phyloP scores from a whole-genome alignment of 2,113 vertebrate genomes.

The Hymenochirus boettgeri region DNA sequence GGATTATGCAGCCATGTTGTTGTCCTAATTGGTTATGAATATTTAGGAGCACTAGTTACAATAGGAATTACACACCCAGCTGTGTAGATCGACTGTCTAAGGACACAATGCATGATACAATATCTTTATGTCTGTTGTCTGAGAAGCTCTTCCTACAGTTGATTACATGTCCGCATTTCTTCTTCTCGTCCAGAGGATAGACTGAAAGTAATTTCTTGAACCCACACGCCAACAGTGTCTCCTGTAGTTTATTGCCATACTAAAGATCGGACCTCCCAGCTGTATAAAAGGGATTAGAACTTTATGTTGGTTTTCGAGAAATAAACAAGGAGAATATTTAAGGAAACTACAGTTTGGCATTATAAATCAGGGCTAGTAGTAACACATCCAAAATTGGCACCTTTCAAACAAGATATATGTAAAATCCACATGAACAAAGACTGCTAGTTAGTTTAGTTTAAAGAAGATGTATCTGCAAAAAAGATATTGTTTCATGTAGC shows the following conservation, averaged over 20 bases:
- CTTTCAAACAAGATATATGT: no score
- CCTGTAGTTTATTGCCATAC: constrained; percentile 44
- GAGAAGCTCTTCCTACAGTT: constrained; percentile 40
- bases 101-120: constrained; percentile 30
- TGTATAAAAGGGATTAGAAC: constrained; percentile 1
- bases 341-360: no score
- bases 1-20: neutral
- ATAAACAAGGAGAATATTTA: no score
- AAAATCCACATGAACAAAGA: no score
- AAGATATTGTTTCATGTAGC: no score
- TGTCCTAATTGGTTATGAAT: neutral
- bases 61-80: constrained; percentile 33
- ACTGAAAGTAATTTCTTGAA: constrained; percentile 36
- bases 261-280: constrained; percentile 45
- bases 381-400: no score
- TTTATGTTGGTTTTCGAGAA: no score
- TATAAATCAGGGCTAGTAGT: no score
- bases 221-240: constrained; percentile 49
- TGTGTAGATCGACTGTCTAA: constrained; percentile 46
- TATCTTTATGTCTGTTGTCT: constrained; percentile 37
- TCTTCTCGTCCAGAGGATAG: constrained; percentile 34
- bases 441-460: no score
- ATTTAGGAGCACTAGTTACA: neutral
- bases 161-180: constrained; percentile 33
- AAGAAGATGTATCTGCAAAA: no score